Evolutionary conservation across 92 coral and sea anemone genomes (phyloP), one percentile per base, ranked within the genome.

Genomic region (Porites evermanni): DNA sequence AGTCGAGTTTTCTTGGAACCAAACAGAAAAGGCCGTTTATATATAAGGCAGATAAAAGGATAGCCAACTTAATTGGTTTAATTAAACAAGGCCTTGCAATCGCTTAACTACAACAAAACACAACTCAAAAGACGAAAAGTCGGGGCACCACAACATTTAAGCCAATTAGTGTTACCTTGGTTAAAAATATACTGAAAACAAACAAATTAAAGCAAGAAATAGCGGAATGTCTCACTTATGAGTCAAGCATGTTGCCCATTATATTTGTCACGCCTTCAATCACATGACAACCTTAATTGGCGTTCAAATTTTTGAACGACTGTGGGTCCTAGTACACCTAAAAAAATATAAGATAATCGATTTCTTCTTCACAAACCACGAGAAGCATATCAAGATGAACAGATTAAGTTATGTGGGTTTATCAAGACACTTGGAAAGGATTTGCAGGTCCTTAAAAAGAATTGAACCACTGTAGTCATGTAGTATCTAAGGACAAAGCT

Each of bases 1-100:
- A 29, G 32, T 12, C 19, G 65, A n/a, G 75, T 9, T 8, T 18
- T 53, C n/a, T 23, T 4, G 78, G 47, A 19, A 56, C 11, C 7
- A 24, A 53, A 53, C 65, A 65, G 74, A 79, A 67, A 79, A 67
- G 53, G 74, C 26, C 84, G 7, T 79, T 64, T 64, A 79, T 65
- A 21, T 10, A 20, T 11, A 38, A 38, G 47, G 47, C 47, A 38
- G 47, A 38, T 38, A 38, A 29, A 2, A 21, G 63, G 72, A 79
- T 77, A 38, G 6, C 23, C 24, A 61, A 76, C 44, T 9, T 26
- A 67, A 19, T 18, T 66, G 23, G 23, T 19, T 66, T 66, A 66
- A 24, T 23, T 67, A 38, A 67, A 67, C 13, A 26, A 67, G 29
- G 16, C 72, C 24, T 67, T 14, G 61, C 29, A 19, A 67, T 67